Conservation (phyloP, 2,888 invertebrate genomes). For the Cataglyphis cursor region DNA sequence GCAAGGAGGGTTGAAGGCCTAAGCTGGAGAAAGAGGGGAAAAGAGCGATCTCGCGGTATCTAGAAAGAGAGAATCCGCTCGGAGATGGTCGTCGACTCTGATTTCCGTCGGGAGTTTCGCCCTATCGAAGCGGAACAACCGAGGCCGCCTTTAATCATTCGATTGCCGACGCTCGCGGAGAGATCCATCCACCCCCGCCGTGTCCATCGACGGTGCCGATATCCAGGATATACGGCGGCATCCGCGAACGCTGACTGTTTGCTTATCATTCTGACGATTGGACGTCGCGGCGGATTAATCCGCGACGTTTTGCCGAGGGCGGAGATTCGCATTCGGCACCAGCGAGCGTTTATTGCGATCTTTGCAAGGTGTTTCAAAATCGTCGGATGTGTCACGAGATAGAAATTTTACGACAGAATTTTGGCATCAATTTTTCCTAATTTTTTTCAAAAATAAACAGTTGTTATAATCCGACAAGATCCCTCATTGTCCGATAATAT, state of each 20-base stretch:
- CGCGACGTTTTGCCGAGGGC: constrained; percentile 24
- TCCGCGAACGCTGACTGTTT: constrained; percentile 48
- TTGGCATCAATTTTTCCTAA: not conserved
- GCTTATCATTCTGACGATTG: constrained; percentile 53
- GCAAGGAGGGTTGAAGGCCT: constrained; percentile 77
- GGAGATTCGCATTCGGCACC: not conserved
- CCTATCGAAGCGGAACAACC: constrained; percentile 63
- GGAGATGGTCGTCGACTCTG: constrained; percentile 75
- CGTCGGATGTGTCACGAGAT: not conserved
- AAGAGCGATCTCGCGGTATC: constrained; percentile 55
- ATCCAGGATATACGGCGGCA: constrained; percentile 59
- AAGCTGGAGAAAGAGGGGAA: constrained; percentile 36
- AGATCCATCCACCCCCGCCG: constrained; percentile 58
- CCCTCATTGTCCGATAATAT: not conserved
- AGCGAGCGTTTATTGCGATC: constrained; percentile 5
- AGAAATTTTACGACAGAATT: not conserved
- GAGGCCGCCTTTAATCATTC: constrained; percentile 75
- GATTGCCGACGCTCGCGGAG: constrained; percentile 73
- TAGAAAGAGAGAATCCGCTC: constrained; percentile 81
- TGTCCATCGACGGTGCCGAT: constrained; percentile 50
- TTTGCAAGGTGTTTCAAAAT: not conserved
- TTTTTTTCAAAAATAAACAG: not conserved
- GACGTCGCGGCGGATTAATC: constrained; percentile 67
- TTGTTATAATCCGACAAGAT: not conserved
- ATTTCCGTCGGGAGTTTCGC: constrained; percentile 78